Base-by-base conservation (phyloP, 2,888 invertebrate genomes). In the Lasius fuliginosus region DNA sequence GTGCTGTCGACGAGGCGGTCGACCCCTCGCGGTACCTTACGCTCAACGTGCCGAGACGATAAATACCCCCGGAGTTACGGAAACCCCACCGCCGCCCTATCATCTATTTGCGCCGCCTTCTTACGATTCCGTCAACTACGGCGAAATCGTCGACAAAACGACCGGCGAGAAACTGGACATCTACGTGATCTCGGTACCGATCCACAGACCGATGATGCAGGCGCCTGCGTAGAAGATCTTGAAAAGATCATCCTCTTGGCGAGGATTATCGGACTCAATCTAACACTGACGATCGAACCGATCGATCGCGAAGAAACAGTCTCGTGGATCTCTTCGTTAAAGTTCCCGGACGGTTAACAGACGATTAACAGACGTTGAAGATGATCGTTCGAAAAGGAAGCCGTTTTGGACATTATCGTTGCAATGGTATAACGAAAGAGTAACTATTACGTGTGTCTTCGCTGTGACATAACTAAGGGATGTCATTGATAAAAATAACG, bases 51-150 rank as follows among this genome's bases (percentile, higher is more conserved):
- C 87, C 0, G 88, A 90, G 6, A 76, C 77, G 18, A 89, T 90
- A 3, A 87, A 87, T 58, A 89, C 86, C 8, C 75, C 83, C 18
- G 86, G 83, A 9, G 83, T 85, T 9, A 92, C 93, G 8, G 95
- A 95, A 67, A 94, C 95, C 3, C 96, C 96, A 0, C 96, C 96
- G 3, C 96, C 96, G 4, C 95, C 96, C 0, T 96, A 96, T 92
- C 96, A 96, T 85, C 93, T 96, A 11, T 96, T 96, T 90, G 96
- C 96, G 5, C 96, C 96, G 0, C 96, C 96, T 1, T 95, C 96
- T 1, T 96, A 96, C 92, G 95, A 96, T 75, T 96, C 95, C 58
- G 93, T 96, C 5, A 94, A 94, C 81, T 94, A 94, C 85, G 92
- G 91, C 5, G 95, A 95, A 86, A 95, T 95, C 85, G 93, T 93